Evolutionary conservation across 2,888 invertebrate species (phyloP).

Genomic region (Eulithis testata): DNA sequence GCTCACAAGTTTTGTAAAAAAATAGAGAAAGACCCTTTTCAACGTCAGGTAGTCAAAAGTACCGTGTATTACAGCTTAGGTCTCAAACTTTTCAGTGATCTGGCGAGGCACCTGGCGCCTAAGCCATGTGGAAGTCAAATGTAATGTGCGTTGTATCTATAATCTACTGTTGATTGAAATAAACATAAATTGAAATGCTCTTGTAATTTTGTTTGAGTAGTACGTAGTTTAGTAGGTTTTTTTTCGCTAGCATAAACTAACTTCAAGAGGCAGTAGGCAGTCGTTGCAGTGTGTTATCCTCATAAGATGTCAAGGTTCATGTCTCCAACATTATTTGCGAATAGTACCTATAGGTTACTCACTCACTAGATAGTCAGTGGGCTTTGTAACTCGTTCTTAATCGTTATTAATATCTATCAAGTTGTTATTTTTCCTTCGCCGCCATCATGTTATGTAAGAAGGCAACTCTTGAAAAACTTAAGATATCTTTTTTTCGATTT

Average conservation of each 20-base stretch:
- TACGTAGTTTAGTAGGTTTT: no score
- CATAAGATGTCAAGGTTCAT: constrained; percentile 13
- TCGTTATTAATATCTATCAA: neutral
- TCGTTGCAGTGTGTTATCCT: neutral
- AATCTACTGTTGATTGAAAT: constrained; percentile 5
- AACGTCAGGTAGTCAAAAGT: constrained; percentile 52
- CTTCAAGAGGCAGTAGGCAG: no score
- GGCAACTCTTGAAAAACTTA: no score
- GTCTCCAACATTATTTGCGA: neutral
- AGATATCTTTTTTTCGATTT: no score
- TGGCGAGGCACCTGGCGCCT: constrained; percentile 42
- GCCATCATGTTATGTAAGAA: neutral
- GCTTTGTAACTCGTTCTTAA: constrained; percentile 5
- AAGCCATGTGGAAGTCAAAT: constrained; percentile 21
- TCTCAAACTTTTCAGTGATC: constrained; percentile 53
- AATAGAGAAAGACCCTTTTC: constrained; percentile 46
- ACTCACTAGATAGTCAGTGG: neutral
- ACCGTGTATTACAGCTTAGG: constrained; percentile 49
- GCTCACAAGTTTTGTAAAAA: constrained; percentile 35
- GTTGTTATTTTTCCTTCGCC: neutral
- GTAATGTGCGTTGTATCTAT: constrained; percentile 4
- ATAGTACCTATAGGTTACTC: neutral
- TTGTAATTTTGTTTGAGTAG: neutral
- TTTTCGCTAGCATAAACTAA: no score
- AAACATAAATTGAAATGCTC: constrained; percentile 12